Evolutionary conservation across 2,113 vertebrate genomes (phyloP).

Genomic region (Halcyon malimbica): DNA sequence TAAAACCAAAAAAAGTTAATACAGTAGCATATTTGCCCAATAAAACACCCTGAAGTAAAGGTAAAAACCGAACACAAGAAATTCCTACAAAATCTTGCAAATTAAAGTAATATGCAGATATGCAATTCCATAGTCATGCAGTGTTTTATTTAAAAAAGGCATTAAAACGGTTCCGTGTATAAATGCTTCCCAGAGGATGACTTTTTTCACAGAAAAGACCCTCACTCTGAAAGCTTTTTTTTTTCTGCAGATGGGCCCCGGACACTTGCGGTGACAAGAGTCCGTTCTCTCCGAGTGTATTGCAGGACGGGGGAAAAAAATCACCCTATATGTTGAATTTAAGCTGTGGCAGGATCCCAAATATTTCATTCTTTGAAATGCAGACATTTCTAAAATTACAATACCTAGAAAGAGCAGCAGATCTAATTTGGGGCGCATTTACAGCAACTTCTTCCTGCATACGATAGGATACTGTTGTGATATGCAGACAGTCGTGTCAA

Average conservation of each 20-base stretch:
- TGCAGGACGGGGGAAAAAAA: neutral
- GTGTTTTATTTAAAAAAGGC: conserved; percentile 88
- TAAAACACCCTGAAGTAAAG: conserved; percentile 91
- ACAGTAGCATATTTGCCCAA: conserved; percentile 90
- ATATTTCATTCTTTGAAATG: conserved; percentile 30
- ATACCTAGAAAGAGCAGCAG: conserved; percentile 50
- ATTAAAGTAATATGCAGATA: conserved; percentile 77
- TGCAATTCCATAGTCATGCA: conserved; percentile 76
- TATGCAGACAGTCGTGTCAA: neutral
- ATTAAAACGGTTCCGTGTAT: conserved; percentile 53
- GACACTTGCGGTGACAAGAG: conserved; percentile 2
- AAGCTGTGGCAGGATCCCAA: conserved; percentile 45
- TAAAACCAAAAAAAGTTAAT: conserved; percentile 79
- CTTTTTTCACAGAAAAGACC: conserved; percentile 35
- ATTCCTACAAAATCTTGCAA: conserved; percentile 76
- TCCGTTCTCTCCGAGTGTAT: neutral
- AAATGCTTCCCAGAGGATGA: conserved; percentile 53
- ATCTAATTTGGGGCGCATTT: conserved; percentile 22
- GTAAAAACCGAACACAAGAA: conserved; percentile 77
- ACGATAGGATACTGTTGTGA: neutral
- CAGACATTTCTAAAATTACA: conserved; percentile 43
- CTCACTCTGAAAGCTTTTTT: neutral
- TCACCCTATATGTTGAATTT: conserved; percentile 29
- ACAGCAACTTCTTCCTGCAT: conserved; percentile 10
- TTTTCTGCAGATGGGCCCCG: neutral